Evolutionary conservation across 2,113 vertebrate genomes (phyloP).

Genomic region (Nymphicus hollandicus): DNA sequence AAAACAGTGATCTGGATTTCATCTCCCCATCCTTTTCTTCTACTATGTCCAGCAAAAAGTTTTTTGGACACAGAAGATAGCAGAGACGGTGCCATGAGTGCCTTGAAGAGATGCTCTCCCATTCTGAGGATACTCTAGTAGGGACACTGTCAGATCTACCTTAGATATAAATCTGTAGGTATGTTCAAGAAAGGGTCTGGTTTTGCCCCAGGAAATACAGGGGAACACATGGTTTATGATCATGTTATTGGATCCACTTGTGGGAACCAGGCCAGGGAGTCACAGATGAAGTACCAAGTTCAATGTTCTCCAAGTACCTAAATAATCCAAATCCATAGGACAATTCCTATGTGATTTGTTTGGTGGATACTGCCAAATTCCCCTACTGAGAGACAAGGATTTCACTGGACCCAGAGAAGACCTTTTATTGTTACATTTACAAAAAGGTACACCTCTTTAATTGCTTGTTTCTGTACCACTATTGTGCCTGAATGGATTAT

Average conservation of each 20-base stretch:
- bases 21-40: not conserved
- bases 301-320: not conserved
- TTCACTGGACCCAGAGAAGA: not conserved
- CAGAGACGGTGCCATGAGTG: not conserved
- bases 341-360: not conserved
- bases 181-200: not conserved
- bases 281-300: not conserved
- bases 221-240: not conserved
- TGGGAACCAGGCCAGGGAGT: not conserved
- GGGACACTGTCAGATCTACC: not conserved
- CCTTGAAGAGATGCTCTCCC: not conserved
- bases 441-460: not conserved
- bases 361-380: not conserved
- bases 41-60: not conserved
- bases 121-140: not conserved
- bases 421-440: not conserved
- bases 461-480: not conserved
- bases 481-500: not conserved
- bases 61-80: not conserved
- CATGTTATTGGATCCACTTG: not conserved
- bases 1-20: not conserved
- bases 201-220: not conserved
- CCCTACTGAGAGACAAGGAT: not conserved
- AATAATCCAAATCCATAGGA: not conserved
- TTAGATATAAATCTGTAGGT: not conserved